These are phyloP conservation scores for Circaetus gallicus DNA, from an alignment of 2,113 vertebrate genomes.

Conservation along the genomic window DNA sequence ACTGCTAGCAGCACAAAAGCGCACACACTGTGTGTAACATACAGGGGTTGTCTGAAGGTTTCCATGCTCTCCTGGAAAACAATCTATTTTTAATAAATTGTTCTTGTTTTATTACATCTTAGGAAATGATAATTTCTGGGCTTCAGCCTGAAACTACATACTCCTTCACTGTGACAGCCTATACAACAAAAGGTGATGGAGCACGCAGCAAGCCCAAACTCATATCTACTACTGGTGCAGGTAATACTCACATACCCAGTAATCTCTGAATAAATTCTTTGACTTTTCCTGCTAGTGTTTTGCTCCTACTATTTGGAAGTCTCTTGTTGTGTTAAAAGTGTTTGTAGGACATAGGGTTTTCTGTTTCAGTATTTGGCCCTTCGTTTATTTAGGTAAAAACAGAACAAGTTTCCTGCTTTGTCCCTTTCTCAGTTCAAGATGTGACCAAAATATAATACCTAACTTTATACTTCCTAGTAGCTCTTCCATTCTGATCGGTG, in stretches of 20 bases:
- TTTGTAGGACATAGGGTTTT: background rate
- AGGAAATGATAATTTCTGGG: slow-evolving; percentile 96
- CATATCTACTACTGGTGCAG: slow-evolving; percentile 94
- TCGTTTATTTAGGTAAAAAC: background rate
- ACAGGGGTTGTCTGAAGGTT: background rate
- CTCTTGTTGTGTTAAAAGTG: background rate
- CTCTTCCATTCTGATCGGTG: background rate
- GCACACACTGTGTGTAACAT: background rate
- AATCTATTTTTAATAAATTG: background rate
- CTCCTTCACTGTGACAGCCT: slow-evolving; percentile 94
- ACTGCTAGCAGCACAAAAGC: background rate
- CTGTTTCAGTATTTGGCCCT: background rate
- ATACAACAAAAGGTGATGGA: slow-evolving; percentile 98
- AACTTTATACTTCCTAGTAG: background rate
- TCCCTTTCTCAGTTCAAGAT: background rate
- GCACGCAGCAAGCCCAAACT: slow-evolving; percentile 96
- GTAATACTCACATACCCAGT: slow-evolving; percentile 60
- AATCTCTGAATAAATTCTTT: background rate
- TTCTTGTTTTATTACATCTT: slow-evolving; percentile 48
- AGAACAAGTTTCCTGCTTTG: background rate
- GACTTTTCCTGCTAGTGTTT: background rate
- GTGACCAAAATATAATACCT: background rate
- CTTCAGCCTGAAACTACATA: slow-evolving; percentile 95
- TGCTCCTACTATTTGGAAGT: background rate
- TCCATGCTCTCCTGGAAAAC: background rate